Base-by-base conservation (phyloP, 2,888 invertebrate genomes). In the Hydropsyche betteni region DNA sequence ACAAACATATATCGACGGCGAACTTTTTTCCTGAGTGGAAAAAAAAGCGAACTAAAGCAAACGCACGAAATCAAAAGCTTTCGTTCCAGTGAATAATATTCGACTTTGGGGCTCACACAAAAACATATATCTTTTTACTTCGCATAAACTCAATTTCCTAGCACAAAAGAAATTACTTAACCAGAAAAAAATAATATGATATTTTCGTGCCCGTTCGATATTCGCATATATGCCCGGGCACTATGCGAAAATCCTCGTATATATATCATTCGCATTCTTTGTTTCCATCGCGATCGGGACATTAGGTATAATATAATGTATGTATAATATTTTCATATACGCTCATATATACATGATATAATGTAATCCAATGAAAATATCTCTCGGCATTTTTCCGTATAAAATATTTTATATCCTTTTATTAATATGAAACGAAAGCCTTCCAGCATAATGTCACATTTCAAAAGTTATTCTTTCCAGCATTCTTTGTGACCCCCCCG, bases 391-490 rank as follows among this genome's bases (percentile, higher is more conserved):
- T 64, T 64, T 64, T 64, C 64, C 64, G 64, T 64, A 72, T 72
- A 72, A 72, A 72, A 72, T 61, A 55, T 72, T 72, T 72, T 72
- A 72, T 72, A 58, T 72, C 72, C 61, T 72, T 72, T 58, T 72
- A 72, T 72, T 72, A 72, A 72, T 72, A 55, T 61, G 72, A 58
- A 72, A 72, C 72, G 72, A 72, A 72, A 72, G 72, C 72, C 72
- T 58, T 72, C 72, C 58, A 72, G 58, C 58, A 58, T 72, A 52
- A 72, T 61, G 72, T 72, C 72, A 72, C 72, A 61, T 72, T 72
- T 72, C 72, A 58, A 72, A 72, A 72, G 72, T 72, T 72, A 72
- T 72, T 72, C 72, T 61, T 61, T 61, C 58, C 52, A 64, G 72
- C 55, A 52, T 61, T 72, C 72, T 61, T 72, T 58, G 61, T 58